Evolutionary conservation across 2,113 vertebrate genomes (phyloP).

Genomic region (Xyliphius kryptos): DNA sequence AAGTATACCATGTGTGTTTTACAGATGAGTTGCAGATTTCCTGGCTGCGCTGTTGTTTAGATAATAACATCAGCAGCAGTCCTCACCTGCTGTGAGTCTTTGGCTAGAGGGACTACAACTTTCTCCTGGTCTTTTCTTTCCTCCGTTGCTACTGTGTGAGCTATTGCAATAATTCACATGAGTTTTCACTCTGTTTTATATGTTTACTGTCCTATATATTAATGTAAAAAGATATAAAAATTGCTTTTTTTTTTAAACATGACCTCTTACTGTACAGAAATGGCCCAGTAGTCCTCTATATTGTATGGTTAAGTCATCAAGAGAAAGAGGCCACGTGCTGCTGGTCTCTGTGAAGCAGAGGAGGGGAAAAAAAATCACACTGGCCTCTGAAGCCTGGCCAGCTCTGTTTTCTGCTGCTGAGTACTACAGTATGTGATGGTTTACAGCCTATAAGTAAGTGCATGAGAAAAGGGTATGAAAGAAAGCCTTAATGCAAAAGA

Average conservation of each 20-base stretch:
- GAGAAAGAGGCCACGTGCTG: conserved; percentile 3
- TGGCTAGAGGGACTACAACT: conserved; percentile 10
- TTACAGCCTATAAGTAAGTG: neutral
- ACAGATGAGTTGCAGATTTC: conserved; percentile 31
- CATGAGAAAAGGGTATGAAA: neutral
- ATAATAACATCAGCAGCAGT: conserved; percentile 30
- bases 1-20: conserved; percentile 21
- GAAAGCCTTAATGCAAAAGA: neutral
- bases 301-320: conserved; percentile 21
- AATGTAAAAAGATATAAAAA: too few relatives aligned
- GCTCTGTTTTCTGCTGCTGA: neutral
- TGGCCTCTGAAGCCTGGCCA: neutral
- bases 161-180: neutral
- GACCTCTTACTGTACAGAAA: neutral
- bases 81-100: conserved; percentile 14
- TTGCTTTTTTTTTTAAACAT: too few relatives aligned
- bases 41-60: conserved; percentile 23
- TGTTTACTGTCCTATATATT: too few relatives aligned
- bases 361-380: neutral
- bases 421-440: neutral
- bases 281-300: neutral
- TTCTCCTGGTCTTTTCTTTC: conserved; percentile 21
- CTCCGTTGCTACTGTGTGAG: neutral
- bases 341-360: neutral
- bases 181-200: neutral